Evolutionary conservation across 2,888 invertebrate genomes (phyloP).

Genomic region (Cepaea hortensis): DNA sequence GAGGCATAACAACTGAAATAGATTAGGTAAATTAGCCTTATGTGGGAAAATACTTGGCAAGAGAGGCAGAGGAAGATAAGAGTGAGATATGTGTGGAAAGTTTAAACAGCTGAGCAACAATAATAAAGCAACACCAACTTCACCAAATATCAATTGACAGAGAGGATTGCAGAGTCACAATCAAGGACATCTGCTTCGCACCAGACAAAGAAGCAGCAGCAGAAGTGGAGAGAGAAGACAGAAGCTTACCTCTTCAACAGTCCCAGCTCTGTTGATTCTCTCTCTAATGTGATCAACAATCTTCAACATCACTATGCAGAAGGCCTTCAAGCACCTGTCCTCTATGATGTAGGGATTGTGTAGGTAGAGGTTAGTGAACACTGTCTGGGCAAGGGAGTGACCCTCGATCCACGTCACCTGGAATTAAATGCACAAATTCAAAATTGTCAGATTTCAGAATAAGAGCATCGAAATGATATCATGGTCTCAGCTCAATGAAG

Average conservation of each 20-base stretch:
- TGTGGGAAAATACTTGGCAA: too few species aligned
- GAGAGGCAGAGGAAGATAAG: too few species aligned
- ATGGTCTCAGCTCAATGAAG: too few species aligned
- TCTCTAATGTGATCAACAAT: constrained; percentile 91
- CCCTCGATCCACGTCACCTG: constrained; percentile 96
- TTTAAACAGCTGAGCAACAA: too few species aligned
- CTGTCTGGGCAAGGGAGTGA: constrained; percentile 89
- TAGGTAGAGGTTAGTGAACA: constrained; percentile 95
- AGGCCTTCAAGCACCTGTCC: constrained; percentile 89
- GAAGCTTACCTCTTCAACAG: constrained; percentile 74
- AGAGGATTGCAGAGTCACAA: too few species aligned
- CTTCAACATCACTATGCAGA: constrained; percentile 91
- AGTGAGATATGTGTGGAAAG: too few species aligned
- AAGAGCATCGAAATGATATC: too few species aligned
- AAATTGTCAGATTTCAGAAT: background rate
- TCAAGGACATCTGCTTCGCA: too few species aligned
- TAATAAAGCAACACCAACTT: too few species aligned
- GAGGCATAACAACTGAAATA: too few species aligned
- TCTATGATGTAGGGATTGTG: constrained; percentile 91
- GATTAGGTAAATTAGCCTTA: too few species aligned
- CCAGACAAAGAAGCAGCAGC: background rate
- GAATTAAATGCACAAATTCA: constrained; percentile 6
- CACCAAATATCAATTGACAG: too few species aligned
- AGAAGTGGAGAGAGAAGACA: background rate
- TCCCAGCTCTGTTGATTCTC: constrained; percentile 76